Evolutionary conservation across 2,113 vertebrate species (phyloP).

Genomic region (Melanocharis versteri): DNA sequence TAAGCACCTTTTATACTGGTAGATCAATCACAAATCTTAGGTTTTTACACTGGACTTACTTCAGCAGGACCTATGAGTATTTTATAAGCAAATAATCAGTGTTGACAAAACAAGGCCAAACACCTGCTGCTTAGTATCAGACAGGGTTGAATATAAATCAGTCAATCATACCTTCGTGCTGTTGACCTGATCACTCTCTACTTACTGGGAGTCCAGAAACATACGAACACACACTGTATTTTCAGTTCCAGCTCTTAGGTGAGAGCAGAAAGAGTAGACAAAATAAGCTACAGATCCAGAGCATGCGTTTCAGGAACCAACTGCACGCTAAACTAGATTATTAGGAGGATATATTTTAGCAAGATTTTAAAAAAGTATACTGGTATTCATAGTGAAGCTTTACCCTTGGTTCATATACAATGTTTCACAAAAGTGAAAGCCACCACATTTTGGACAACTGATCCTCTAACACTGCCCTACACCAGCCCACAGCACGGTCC

Average conservation of each 20-base stretch:
- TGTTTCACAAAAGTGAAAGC: neutral
- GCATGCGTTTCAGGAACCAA: accelerated
- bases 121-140: neutral
- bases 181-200: neutral
- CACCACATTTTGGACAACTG: neutral
- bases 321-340: neutral
- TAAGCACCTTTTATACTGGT: neutral
- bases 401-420: accelerated
- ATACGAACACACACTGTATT: accelerated
- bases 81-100: neutral
- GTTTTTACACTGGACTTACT: neutral
- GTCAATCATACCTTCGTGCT: neutral
- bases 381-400: neutral
- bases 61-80: neutral
- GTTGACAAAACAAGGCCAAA: neutral
- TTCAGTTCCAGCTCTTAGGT: neutral
- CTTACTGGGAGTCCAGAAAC: neutral
- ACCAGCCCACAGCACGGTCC: neutral
- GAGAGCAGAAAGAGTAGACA: neutral
- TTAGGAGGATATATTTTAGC: neutral
- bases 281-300: neutral
- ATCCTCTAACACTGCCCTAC: neutral
- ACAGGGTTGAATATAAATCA: neutral
- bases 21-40: neutral
- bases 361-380: neutral